Base-by-base conservation (phyloP, 2,888 invertebrate genomes). In the Apeira syringaria region DNA sequence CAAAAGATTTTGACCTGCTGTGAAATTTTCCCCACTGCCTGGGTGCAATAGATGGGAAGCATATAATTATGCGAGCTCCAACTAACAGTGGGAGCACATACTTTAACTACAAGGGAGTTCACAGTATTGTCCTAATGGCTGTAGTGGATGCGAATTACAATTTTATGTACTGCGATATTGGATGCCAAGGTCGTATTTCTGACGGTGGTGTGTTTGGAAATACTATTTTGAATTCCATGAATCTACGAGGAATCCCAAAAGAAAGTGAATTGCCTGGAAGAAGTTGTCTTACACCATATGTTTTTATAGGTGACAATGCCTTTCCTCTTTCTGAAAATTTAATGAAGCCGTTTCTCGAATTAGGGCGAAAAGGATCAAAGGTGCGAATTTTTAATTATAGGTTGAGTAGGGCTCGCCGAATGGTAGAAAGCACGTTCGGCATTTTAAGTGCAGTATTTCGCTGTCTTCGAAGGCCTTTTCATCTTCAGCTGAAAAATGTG, bases 351-450 rank as follows among this genome's bases (percentile, higher is more conserved):
- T 56, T 40, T 54, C 48, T 43, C 50, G 47, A 43, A 52, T 46
- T 46, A 43, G 43, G 43, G 39, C 31, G 31, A 44, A 36, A 52
- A 52, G 32, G 33, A 39, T 38, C 47, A 33, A 50, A 46, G 40
- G 46, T 31, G 39, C 37, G 47, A 48, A 44, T 58, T 49, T 49
- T 47, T 36, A 55, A 58, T 31, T 46, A 56, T 44, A 51, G 45
- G 31, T 47, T 59, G 40, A 44, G 45, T 27, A 47, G 53, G 39
- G 54, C 56, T 40, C 53, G 56, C 34, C 56, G 55, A 46, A 50
- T 60, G 15, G 54, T 60, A 38, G 56, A 58, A 51, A 58, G 47
- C 43, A 47, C 57, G 29, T 56, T 56, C 41, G 58, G 60, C 36
- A 56, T 58, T 46, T 46, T 60, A 46, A 50, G 47, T 50, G 50